These are phyloP conservation scores for Perccottus glenii DNA, from an alignment of 2,113 vertebrate species.

Conservation along the genomic window DNA sequence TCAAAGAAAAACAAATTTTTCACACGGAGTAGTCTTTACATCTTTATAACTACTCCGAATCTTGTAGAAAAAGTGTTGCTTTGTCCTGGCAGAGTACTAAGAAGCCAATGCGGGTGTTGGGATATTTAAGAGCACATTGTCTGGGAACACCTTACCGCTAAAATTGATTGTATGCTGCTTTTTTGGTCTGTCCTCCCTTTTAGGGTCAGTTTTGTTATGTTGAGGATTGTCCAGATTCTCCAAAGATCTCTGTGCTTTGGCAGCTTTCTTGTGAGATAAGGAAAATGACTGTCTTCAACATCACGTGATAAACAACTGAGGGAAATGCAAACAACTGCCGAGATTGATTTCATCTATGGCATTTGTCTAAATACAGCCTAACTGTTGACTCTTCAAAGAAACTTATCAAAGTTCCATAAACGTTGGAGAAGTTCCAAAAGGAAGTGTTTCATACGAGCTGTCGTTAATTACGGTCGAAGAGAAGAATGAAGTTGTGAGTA, in stretches of 20 bases:
- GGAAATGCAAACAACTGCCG: conserved; percentile 15
- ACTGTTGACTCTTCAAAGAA: conserved; percentile 35
- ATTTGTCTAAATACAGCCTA: not conserved
- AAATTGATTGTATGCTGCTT: conserved; percentile 70
- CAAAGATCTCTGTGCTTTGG: conserved; percentile 79
- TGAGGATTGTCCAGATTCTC: conserved; percentile 43
- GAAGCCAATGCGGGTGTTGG: conserved; percentile 76
- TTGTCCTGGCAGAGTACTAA: conserved; percentile 73
- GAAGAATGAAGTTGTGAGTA: no score
- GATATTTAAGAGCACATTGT: conserved; percentile 68
- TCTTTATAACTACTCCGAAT: no score
- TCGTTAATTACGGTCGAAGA: no score
- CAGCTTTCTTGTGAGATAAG: conserved; percentile 69
- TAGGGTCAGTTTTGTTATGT: not conserved
- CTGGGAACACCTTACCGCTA: conserved; percentile 77
- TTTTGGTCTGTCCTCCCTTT: conserved; percentile 17
- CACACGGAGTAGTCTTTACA: conserved; percentile 82
- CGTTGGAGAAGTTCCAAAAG: not conserved
- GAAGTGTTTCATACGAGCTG: not conserved
- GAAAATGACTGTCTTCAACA: conserved; percentile 43
- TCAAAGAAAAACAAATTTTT: conserved; percentile 84
- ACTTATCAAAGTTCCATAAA: conserved; percentile 11
- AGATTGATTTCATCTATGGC: conserved; percentile 32
- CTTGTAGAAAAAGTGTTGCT: conserved; percentile 60
- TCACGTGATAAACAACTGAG: conserved; percentile 48